Percentiles rank a stretch among this genome's conserved stretches.
Conservation (phyloP, 2,888 invertebrate genomes). For the Drosophila putrida region DNA sequence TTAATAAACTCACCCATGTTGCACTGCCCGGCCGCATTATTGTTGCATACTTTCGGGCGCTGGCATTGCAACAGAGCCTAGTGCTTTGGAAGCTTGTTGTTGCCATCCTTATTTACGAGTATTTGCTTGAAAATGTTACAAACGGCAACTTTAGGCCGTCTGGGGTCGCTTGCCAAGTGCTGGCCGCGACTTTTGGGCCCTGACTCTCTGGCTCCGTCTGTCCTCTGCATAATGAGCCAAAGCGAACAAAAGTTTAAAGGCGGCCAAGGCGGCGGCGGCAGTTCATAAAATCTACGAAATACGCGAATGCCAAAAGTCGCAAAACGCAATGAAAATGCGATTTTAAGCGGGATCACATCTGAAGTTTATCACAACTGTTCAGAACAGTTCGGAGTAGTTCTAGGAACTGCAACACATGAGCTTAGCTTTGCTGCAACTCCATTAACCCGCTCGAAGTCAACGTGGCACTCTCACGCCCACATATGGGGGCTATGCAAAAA, state of each 20-base stretch:
- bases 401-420: conserved; percentile 28
- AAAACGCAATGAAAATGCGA: conserved; percentile 55
- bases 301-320: conserved; percentile 55
- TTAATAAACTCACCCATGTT: conserved; percentile 73
- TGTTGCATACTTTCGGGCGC: conserved; percentile 62
- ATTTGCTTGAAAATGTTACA: conserved; percentile 68
- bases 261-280: conserved; percentile 53
- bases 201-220: conserved; percentile 7
- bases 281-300: conserved; percentile 62
- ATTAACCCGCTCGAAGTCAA: conserved; percentile 31
- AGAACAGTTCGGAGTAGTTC: neutral
- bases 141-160: conserved; percentile 56
- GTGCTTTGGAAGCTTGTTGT: conserved; percentile 19
- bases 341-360: conserved; percentile 48
- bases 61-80: conserved; percentile 39
- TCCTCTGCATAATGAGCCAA: conserved; percentile 70
- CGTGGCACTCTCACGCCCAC: conserved; percentile 29
- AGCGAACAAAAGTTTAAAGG: conserved; percentile 60
- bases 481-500: conserved; percentile 27
- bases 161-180: conserved; percentile 64
- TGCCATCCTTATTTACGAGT: conserved; percentile 62
- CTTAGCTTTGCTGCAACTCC: conserved; percentile 24
- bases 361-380: conserved; percentile 35
- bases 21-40: conserved; percentile 44
- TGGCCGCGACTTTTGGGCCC: conserved; percentile 40